Evolutionary conservation across 2,888 invertebrate genomes (phyloP), one percentile per base, ranked within the genome.

Genomic region (Andrena flavipes): DNA sequence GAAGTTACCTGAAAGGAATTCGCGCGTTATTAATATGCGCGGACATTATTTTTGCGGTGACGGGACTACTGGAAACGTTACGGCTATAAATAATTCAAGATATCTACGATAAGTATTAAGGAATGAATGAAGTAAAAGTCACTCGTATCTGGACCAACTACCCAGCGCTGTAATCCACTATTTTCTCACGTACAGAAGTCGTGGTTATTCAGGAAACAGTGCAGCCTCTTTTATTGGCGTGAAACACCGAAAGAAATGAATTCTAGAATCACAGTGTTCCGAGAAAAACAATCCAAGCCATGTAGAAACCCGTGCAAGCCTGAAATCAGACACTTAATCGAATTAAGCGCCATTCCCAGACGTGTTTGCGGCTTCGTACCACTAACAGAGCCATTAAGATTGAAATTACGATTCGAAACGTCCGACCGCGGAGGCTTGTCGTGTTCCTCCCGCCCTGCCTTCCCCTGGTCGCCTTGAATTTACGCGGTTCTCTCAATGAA

Each of bases 311-410:
- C 16, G 7, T 7, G 26, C 10, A 2, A 10, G 4, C 23, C 13
- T 54, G 64, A 51, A 77, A 73, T 74, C 62, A 59, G 63, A 51
- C 62, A 69, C 69, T 76, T 59, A 59, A 75, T 76, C 63, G 69
- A 79, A 79, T 79, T 79, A 76, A 64, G 63, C 30, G 20, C 29
- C 59, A 64, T 75, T 79, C 29, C 33, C 16, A 51, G 56, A 49
- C 51, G 48, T 35, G 75, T 49, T 65, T 64, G 59, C 26, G 42
- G 79, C 48, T 76, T 64, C 69, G 54, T 64, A 30, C 56, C 35
- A 64, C 69, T 69, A 76, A 76, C 75, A 76, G 42, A 72, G 70
- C 68, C 68, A 68, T 80, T 82, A 60, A 75, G 80, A 80, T 75
- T 51, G 64, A 68, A 76, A 68, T 68, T 75, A 80, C 75, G 74